Conservation (phyloP, 2,888 invertebrate genomes). For the Phyllotreta striolata region DNA sequence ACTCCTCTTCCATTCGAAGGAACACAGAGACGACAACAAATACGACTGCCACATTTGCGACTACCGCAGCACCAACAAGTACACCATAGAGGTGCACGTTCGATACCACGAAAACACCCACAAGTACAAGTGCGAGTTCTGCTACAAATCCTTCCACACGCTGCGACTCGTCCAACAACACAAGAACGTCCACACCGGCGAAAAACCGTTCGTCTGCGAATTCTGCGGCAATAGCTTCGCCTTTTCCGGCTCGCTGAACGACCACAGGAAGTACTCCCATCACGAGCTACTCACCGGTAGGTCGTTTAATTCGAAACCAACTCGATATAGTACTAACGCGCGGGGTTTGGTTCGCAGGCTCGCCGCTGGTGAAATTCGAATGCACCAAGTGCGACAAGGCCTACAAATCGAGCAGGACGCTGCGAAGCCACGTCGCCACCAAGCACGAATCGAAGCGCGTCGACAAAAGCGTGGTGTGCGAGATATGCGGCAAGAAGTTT, state of each 20-base stretch:
- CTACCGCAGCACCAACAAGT: slow-evolving; percentile 47
- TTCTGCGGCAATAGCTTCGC: slow-evolving; percentile 63
- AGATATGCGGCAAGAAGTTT: slow-evolving; percentile 50
- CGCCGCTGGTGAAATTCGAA: slow-evolving; percentile 53
- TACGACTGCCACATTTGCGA: slow-evolving; percentile 55
- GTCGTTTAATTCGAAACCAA: too few species aligned
- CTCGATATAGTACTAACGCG: too few species aligned
- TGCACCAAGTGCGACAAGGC: slow-evolving; percentile 63
- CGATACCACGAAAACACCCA: slow-evolving; percentile 48
- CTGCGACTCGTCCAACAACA: slow-evolving; percentile 64
- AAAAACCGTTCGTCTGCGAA: slow-evolving; percentile 51
- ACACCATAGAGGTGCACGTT: slow-evolving; percentile 53
- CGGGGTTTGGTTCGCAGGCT: slow-evolving; percentile 11
- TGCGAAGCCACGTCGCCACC: slow-evolving; percentile 57
- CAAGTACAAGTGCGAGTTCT: slow-evolving; percentile 49
- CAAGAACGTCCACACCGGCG: slow-evolving; percentile 63
- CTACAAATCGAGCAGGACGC: slow-evolving; percentile 54
- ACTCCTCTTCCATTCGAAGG: slow-evolving; percentile 54
- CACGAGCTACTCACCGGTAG: slow-evolving; percentile 58
- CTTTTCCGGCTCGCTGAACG: slow-evolving; percentile 63
- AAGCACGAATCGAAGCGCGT: slow-evolving; percentile 48
- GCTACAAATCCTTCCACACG: slow-evolving; percentile 50
- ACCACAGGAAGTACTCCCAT: slow-evolving; percentile 63
- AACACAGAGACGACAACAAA: slow-evolving; percentile 53
- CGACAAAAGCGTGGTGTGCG: slow-evolving; percentile 61